Evolutionary conservation across 2,113 vertebrate genomes (phyloP).

Genomic region (Alces alces): DNA sequence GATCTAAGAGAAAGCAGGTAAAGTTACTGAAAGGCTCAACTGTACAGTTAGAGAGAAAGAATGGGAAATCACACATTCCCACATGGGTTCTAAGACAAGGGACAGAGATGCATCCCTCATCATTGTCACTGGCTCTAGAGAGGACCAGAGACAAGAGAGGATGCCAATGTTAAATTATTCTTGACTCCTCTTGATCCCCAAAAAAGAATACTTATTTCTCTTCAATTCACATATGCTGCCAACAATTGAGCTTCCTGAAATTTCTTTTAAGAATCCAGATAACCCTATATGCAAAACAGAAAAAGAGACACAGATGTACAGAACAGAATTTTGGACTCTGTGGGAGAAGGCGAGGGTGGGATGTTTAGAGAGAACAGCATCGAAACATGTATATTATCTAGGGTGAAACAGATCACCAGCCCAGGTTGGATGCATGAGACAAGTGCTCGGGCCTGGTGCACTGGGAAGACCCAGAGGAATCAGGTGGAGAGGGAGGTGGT

Average conservation of each 20-base stretch:
- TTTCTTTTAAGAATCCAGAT: slow-evolving; percentile 62
- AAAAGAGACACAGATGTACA: too few relatives aligned
- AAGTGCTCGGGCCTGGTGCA: too few relatives aligned
- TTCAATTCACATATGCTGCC: slow-evolving; percentile 9
- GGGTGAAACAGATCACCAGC: too few relatives aligned
- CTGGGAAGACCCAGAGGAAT: too few relatives aligned
- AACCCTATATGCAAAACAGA: too few relatives aligned
- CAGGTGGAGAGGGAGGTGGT: too few relatives aligned
- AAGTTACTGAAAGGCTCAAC: not conserved
- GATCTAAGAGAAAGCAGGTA: not conserved
- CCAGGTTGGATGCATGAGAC: too few relatives aligned
- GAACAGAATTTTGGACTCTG: too few relatives aligned
- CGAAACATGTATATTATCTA: too few relatives aligned
- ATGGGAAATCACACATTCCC: not conserved
- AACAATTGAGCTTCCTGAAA: slow-evolving; percentile 45
- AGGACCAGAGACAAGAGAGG: not conserved
- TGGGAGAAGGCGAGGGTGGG: too few relatives aligned
- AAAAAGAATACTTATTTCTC: slow-evolving; percentile 47
- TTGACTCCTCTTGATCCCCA: not conserved
- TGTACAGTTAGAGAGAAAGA: not conserved
- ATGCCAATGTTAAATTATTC: slow-evolving; percentile 38
- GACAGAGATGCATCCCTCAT: not conserved
- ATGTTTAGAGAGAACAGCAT: too few relatives aligned
- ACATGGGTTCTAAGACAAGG: not conserved
- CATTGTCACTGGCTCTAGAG: not conserved